Evolutionary conservation across 2,797 vertebrate species (phyloP).

Genomic region (Sebastes diaconus): DNA sequence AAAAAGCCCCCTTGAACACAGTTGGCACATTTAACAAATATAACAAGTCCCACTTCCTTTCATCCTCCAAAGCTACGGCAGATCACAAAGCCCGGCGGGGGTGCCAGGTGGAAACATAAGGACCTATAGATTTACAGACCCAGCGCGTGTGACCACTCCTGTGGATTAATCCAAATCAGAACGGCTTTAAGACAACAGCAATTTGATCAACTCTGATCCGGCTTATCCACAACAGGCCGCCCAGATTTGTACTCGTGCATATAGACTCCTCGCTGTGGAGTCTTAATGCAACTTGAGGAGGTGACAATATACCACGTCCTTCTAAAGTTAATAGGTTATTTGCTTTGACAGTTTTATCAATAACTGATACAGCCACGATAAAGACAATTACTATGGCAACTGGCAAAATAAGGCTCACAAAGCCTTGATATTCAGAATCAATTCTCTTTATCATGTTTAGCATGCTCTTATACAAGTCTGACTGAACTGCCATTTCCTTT

Average conservation of each 20-base stretch:
- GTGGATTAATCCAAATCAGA: slow-evolving; percentile 77
- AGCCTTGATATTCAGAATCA: slow-evolving; percentile 54
- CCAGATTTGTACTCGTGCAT: slow-evolving; percentile 47
- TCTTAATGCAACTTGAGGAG: slow-evolving; percentile 34
- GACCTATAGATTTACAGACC: slow-evolving; percentile 66
- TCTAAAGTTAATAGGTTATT: slow-evolving; percentile 31
- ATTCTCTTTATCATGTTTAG: slow-evolving; percentile 58
- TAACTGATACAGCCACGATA: slow-evolving; percentile 13
- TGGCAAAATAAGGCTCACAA: slow-evolving; percentile 29
- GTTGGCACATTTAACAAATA: slow-evolving; percentile 66
- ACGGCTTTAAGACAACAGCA: slow-evolving; percentile 68
- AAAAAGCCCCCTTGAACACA: slow-evolving; percentile 72
- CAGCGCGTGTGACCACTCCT: slow-evolving; percentile 59
- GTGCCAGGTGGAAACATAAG: slow-evolving; percentile 59
- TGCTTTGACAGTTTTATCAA: slow-evolving; percentile 21
- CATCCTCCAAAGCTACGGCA: slow-evolving; percentile 72
- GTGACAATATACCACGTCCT: slow-evolving; percentile 20
- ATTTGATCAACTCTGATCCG: slow-evolving; percentile 77
- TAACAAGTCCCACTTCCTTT: slow-evolving; percentile 69
- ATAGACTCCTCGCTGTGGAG: slow-evolving; percentile 21
- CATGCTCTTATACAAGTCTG: slow-evolving; percentile 33
- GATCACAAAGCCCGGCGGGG: slow-evolving; percentile 59
- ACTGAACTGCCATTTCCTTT: slow-evolving; percentile 46
- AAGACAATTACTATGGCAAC: slow-evolving; percentile 48
- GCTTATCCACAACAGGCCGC: slow-evolving; percentile 61